A percentile compares a stretch with the other conserved stretches of the same genome.
phyloP scores from a whole-genome alignment of 2,888 invertebrate species.

The Thereva unica region DNA sequence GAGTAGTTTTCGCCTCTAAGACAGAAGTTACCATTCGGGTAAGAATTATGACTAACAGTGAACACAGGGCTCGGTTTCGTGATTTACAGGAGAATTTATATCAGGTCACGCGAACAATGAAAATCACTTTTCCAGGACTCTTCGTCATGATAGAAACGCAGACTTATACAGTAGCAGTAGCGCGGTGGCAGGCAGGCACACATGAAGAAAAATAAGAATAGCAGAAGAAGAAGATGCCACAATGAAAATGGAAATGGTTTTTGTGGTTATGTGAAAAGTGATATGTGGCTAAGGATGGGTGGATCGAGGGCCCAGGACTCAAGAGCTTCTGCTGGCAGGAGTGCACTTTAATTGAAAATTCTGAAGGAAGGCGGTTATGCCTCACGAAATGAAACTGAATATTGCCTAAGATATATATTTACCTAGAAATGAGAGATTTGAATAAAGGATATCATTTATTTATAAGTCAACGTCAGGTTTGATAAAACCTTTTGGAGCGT shows the following conservation, averaged over 20 bases:
- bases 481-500: too few species aligned
- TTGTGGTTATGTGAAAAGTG: conserved; percentile 32
- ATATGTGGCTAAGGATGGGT: conserved; percentile 29
- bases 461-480: too few species aligned
- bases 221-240: neutral
- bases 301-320: conserved; percentile 27
- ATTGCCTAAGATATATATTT: too few species aligned
- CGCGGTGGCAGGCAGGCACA: neutral
- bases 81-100: conserved; percentile 35
- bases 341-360: conserved; percentile 35
- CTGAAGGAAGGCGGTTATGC: conserved; percentile 6
- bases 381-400: too few species aligned
- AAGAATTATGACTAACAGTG: conserved; percentile 32
- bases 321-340: conserved; percentile 27
- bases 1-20: conserved; percentile 12
- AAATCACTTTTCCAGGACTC: conserved; percentile 35
- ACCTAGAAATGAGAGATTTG: too few species aligned
- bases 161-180: conserved; percentile 14
- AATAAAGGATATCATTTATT: too few species aligned
- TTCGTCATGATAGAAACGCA: conserved; percentile 20
- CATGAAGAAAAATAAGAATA: conserved; percentile 5
- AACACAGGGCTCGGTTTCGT: conserved; percentile 23
- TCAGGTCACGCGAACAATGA: conserved; percentile 37
- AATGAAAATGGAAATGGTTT: conserved; percentile 27
- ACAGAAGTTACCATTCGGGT: conserved; percentile 27